These are phyloP conservation scores for Hydroisotoma schaefferi DNA, from an alignment of 2,888 invertebrate genomes.

Conservation along the genomic window DNA sequence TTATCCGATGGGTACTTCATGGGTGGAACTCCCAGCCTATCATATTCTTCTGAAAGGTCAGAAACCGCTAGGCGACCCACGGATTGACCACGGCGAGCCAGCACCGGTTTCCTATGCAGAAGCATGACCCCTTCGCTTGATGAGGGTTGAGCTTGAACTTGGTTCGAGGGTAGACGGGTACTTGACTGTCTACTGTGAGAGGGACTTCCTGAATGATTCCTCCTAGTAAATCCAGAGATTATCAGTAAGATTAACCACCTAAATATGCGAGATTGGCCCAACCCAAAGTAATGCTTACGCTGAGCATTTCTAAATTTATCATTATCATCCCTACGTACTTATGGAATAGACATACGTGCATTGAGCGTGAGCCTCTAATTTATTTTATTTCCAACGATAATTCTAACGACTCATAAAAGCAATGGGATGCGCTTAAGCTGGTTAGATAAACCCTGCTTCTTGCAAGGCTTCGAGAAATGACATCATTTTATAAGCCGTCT, in stretches of 20 bases:
- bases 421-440: no score
- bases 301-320: background rate
- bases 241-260: background rate
- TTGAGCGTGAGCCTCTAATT: background rate
- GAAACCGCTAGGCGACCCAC: constrained; percentile 8
- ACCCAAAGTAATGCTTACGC: background rate
- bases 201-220: constrained; percentile 6
- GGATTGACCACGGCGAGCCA: constrained; percentile 30
- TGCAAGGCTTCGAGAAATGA: no score
- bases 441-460: no score
- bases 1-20: background rate
- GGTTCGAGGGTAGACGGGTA: background rate
- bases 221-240: background rate
- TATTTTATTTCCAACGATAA: background rate
- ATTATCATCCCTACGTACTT: background rate
- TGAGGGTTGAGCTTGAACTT: background rate
- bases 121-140: constrained; percentile 22
- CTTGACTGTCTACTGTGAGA: background rate
- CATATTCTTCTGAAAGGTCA: background rate
- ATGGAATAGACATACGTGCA: background rate
- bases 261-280: no score
- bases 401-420: no score
- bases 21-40: background rate
- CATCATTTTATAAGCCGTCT: no score
- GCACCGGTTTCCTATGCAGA: constrained; percentile 33